Base-by-base conservation (phyloP, 2,797 vertebrate genomes). In the Melanotaenia trifasciata region DNA sequence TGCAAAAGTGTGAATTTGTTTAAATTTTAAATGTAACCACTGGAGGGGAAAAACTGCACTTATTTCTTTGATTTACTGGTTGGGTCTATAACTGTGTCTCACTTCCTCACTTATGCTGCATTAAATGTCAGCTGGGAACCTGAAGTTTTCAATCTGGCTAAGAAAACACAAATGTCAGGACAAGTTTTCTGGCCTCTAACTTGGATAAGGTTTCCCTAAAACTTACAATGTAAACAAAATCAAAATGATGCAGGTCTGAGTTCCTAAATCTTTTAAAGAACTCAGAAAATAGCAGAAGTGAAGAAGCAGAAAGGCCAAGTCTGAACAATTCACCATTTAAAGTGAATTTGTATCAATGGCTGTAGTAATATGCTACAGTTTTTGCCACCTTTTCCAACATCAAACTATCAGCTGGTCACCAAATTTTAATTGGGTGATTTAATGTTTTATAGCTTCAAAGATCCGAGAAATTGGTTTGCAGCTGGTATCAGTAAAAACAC, bases 401-500 rank as follows among this genome's bases (percentile, higher is more conserved):
- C 24, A 57, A 43, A 26, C 59, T 28, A 40, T 36, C 56, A 32
- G 24, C 11, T 58, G 38, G 16, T 54, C 40, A 51, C 10, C 12
- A 67, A 4, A 16, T 75, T 63, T 68, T 59, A 65, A 64, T 59
- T 45, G 18, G 59, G 10, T 76, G 66, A 64, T 64, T 53, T 54
- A 47, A 20, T 35, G 5, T 58, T 74, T 63, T 45, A 71, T 32
- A 62, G 57, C 33, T 36, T 71, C 30, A 76, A 33, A 72, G 20
- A 64, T 32, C 7, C 59, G 62, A 58, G 26, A 20, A 1, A 60
- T 3, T n/a, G 54, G 13, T 77, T 72, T 30, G 36, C 35, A 36
- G 71, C 40, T 74, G 61, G 63, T 62, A 72, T 76, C 58, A 71
- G 36, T 59, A 61, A 20, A 58, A 61, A 53, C 51, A 63, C 26